These are phyloP conservation scores for Paradisaea rubra DNA, from an alignment of 2,113 vertebrate species.

Conservation along the genomic window DNA sequence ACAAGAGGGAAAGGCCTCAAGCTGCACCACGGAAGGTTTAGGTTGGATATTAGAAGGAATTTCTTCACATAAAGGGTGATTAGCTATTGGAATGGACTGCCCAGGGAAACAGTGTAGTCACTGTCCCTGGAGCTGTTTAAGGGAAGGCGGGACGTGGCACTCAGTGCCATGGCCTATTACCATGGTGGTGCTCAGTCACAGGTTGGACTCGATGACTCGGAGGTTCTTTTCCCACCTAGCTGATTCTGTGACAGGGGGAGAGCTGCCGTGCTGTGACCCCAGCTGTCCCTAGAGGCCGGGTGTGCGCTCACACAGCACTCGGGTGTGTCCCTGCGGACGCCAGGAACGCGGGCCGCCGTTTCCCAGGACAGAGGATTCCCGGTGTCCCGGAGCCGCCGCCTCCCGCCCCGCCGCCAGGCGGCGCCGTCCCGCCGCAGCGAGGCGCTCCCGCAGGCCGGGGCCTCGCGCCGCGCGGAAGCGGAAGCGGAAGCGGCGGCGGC, in stretches of 20 bases:
- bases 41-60: background rate
- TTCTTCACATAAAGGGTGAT: background rate
- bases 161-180: too few relatives aligned
- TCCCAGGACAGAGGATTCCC: too few relatives aligned
- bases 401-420: background rate
- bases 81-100: background rate
- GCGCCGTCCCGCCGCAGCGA: background rate
- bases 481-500: background rate
- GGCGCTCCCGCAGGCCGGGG: background rate
- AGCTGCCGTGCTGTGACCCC: accelerated
- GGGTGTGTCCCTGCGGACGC: accelerated
- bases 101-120: background rate
- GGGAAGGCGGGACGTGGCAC: background rate
- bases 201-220: background rate
- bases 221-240: too few relatives aligned
- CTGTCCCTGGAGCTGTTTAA: background rate
- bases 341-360: too few relatives aligned
- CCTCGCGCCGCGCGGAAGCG: background rate
- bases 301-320: accelerated
- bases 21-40: background rate
- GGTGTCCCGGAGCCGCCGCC: too few relatives aligned
- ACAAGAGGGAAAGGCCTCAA: background rate
- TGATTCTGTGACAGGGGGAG: background rate
- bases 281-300: accelerated
- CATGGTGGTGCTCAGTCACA: accelerated